A percentile compares a stretch with the other conserved stretches of the same genome.
These are phyloP conservation scores for Agraylea sexmaculata DNA, from an alignment of 1,140 invertebrate genomes.

Conservation along the genomic window DNA sequence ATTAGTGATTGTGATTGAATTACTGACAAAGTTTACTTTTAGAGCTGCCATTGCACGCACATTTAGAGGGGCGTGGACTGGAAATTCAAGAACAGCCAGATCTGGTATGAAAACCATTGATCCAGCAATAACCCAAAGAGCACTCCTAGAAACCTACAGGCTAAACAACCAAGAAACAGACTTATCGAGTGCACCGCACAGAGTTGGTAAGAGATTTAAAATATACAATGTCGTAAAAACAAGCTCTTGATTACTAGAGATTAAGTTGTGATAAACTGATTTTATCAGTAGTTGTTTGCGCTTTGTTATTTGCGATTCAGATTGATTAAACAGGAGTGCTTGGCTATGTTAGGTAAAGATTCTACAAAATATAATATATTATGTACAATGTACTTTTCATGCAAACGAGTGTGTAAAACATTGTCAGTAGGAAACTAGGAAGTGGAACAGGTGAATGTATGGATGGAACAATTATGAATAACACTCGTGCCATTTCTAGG, in stretches of 20 bases:
- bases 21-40: slow-evolving; percentile 23
- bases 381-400: too few species aligned
- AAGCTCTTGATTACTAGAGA: neutral
- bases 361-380: too few species aligned
- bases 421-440: too few species aligned
- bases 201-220: slow-evolving; percentile 29
- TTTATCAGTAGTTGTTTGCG: too few species aligned
- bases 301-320: too few species aligned
- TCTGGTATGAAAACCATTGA: slow-evolving; percentile 49
- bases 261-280: too few species aligned
- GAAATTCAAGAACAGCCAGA: slow-evolving; percentile 47
- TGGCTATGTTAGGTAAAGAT: too few species aligned
- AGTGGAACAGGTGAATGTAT: too few species aligned
- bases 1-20: neutral
- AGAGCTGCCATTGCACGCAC: slow-evolving; percentile 52
- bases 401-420: too few species aligned
- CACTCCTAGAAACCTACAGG: slow-evolving; percentile 52
- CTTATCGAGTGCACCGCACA: slow-evolving; percentile 22
- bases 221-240: neutral
- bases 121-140: slow-evolving; percentile 56
- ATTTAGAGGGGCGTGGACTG: slow-evolving; percentile 47
- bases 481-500: too few species aligned
- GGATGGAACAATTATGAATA: too few species aligned
- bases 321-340: too few species aligned
- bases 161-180: slow-evolving; percentile 35